Conservation (phyloP, 2,113 vertebrate genomes). For the Plestiodon gilberti region DNA sequence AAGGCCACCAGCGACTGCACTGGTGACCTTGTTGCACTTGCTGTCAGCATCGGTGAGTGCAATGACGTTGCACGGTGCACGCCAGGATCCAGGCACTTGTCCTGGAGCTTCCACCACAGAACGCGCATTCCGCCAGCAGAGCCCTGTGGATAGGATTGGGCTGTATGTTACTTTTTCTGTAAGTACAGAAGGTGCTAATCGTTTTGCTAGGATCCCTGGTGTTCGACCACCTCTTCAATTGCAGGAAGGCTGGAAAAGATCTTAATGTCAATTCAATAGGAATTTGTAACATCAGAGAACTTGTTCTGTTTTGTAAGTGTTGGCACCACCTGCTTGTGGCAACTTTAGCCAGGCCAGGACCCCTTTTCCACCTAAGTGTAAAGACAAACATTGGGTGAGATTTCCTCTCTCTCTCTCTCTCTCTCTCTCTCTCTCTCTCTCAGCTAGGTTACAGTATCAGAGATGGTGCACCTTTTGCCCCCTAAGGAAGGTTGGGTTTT, state of each 20-base stretch:
- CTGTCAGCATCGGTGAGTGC: too few species aligned
- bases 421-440: neutral
- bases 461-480: neutral
- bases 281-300: slow-evolving; percentile 9
- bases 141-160: too few species aligned
- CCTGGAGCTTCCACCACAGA: too few species aligned
- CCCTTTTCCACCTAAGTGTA: neutral
- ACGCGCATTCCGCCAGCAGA: too few species aligned
- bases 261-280: neutral
- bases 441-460: neutral
- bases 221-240: slow-evolving; percentile 13
- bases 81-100: too few species aligned
- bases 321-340: neutral
- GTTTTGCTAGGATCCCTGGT: neutral
- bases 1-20: too few species aligned
- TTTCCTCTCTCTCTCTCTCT: too few species aligned
- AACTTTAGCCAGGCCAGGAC: neutral
- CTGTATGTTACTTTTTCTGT: too few species aligned
- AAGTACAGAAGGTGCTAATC: too few species aligned
- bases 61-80: too few species aligned
- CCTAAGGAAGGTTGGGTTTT: neutral
- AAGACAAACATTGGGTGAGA: neutral
- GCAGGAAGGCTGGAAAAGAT: slow-evolving; percentile 3
- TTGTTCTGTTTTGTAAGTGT: neutral
- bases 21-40: too few species aligned